Percentiles rank a stretch among this genome's conserved stretches.
Conservation (phyloP, 2,888 invertebrate genomes). For the Lochmaea capreae region DNA sequence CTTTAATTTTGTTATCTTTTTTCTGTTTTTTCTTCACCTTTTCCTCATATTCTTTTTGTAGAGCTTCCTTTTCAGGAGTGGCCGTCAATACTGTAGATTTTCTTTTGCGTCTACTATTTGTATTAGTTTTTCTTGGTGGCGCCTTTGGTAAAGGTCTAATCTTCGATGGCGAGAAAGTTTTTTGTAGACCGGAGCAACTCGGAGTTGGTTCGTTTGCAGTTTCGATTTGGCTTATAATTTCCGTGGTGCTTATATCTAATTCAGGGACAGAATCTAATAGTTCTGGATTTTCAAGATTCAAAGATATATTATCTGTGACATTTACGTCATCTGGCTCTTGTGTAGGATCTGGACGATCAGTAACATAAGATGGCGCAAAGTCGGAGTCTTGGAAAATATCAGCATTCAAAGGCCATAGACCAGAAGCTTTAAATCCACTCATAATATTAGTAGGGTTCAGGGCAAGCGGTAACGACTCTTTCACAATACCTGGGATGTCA, state of each 20-base stretch:
- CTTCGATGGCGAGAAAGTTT: constrained; percentile 8
- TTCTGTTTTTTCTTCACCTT: too few species aligned
- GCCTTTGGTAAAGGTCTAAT: constrained; percentile 16
- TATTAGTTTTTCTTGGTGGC: constrained; percentile 14
- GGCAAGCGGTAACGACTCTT: constrained; percentile 18
- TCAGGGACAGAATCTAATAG: constrained; percentile 34
- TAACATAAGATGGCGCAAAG: constrained; percentile 37
- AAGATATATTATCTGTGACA: constrained; percentile 29
- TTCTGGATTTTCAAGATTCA: constrained; percentile 36
- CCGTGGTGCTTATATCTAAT: constrained; percentile 19
- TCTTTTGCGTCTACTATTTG: too few species aligned
- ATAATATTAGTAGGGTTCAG: constrained; percentile 19
- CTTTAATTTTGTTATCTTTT: too few species aligned
- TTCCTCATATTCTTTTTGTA: too few species aligned
- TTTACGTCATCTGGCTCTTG: constrained; percentile 20
- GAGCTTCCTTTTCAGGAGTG: too few species aligned
- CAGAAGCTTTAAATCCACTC: constrained; percentile 27
- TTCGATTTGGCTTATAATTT: constrained; percentile 10
- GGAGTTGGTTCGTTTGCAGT: constrained; percentile 31
- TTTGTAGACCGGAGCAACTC: constrained; percentile 9
- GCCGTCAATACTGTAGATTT: too few species aligned
- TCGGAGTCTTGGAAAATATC: constrained; percentile 28
- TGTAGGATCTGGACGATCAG: constrained; percentile 33
- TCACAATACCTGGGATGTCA: constrained; percentile 40
- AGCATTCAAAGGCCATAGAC: constrained; percentile 31